phyloP scores from a whole-genome alignment of 2,888 invertebrate species.

The Lymantria dispar region DNA sequence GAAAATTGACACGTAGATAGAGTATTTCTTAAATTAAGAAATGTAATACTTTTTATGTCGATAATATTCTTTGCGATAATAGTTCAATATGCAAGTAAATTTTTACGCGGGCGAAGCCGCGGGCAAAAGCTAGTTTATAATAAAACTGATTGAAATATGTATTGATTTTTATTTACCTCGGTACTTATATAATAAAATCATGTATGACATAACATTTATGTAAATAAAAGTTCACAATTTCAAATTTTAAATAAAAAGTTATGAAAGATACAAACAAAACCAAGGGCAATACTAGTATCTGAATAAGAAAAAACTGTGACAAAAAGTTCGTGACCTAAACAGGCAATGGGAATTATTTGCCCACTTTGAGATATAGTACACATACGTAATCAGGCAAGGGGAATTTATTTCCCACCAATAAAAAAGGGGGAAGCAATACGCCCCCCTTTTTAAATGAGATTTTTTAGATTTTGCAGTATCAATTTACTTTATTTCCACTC shows the following conservation, averaged over 20 bases:
- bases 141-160: not conserved
- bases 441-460: not conserved
- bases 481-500: not conserved
- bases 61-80: too few relatives aligned
- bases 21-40: too few relatives aligned
- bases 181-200: too few relatives aligned
- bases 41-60: too few relatives aligned
- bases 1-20: too few relatives aligned
- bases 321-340: not conserved
- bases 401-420: slow-evolving; percentile 8
- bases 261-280: not conserved
- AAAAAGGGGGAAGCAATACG: not conserved
- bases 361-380: slow-evolving; percentile 9
- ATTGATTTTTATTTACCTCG: not conserved
- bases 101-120: too few relatives aligned
- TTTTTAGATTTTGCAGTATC: not conserved
- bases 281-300: not conserved
- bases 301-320: not conserved
- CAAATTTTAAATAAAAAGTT: not conserved
- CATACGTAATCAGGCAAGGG: slow-evolving; percentile 12
- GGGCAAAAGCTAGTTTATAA: too few relatives aligned
- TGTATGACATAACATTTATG: not conserved
- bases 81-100: too few relatives aligned
- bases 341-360: slow-evolving; percentile 10
- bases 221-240: not conserved